Conservation (phyloP, 2,888 invertebrate species). For the Meganola albula region DNA sequence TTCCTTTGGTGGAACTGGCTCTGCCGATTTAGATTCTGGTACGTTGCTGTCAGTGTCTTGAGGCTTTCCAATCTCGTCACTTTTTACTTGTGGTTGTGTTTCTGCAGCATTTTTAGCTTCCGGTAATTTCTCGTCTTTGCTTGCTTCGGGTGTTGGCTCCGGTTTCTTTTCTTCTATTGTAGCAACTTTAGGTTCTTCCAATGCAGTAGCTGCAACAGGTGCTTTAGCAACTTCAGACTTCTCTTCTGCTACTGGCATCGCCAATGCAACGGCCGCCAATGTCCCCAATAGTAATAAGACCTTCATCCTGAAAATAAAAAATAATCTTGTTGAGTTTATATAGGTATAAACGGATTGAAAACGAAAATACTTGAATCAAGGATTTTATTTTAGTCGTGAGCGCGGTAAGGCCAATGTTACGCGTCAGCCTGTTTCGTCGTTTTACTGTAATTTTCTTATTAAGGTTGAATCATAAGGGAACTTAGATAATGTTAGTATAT, state of each 20-base stretch:
- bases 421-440: slow-evolving; percentile 47
- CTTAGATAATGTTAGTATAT: no score
- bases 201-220: slow-evolving; percentile 26
- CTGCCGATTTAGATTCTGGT: slow-evolving; percentile 25
- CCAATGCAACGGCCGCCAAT: slow-evolving; percentile 73
- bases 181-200: slow-evolving; percentile 33
- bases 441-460: slow-evolving; percentile 71
- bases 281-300: slow-evolving; percentile 79
- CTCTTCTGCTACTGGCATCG: slow-evolving; percentile 80
- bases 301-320: slow-evolving; percentile 79
- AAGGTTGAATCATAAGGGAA: slow-evolving; percentile 65
- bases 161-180: slow-evolving; percentile 37
- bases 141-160: slow-evolving; percentile 36
- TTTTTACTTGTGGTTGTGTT: slow-evolving; percentile 17
- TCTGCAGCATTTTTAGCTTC: slow-evolving; percentile 37
- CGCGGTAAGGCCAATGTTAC: slow-evolving; percentile 75
- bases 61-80: slow-evolving; percentile 10
- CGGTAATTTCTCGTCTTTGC: slow-evolving; percentile 32
- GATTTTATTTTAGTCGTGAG: no score
- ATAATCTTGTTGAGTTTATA: no score
- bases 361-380: no score
- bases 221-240: slow-evolving; percentile 31
- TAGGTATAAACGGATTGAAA: no score
- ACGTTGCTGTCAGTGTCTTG: slow-evolving; percentile 9
- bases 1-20: slow-evolving; percentile 27